Evolutionary conservation across 1,140 invertebrate genomes (phyloP).

Genomic region (Rhagoletis pomonella): DNA sequence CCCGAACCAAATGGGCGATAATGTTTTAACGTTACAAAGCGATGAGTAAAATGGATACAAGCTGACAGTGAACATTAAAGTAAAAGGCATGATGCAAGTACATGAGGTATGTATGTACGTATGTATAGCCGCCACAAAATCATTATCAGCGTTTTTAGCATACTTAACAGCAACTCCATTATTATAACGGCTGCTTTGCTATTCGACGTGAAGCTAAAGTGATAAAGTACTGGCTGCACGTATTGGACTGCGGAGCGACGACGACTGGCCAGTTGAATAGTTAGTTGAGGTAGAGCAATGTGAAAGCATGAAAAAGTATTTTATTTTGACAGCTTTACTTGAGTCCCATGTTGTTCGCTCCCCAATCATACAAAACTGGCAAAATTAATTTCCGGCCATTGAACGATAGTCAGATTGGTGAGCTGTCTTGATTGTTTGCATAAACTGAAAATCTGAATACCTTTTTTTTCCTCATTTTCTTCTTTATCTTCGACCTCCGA

Average conservation of each 20-base stretch:
- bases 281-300: too few relatives aligned
- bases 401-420: not conserved
- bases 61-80: not conserved
- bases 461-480: not conserved
- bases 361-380: not conserved
- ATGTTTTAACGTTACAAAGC: conserved; percentile 42
- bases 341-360: not conserved
- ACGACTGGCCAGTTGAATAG: not conserved
- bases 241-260: not conserved
- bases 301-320: not conserved
- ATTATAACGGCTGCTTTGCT: conserved; percentile 2
- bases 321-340: not conserved
- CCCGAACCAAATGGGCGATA: conserved; percentile 44
- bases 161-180: conserved; percentile 34
- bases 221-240: not conserved
- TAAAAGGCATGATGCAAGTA: not conserved
- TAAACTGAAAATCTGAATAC: not conserved
- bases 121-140: not conserved
- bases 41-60: conserved; percentile 11
- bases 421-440: not conserved
- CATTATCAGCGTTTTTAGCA: conserved; percentile 38
- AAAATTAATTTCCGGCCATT: conserved; percentile 36
- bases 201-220: not conserved
- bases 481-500: too few relatives aligned
- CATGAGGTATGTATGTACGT: not conserved